Conservation (phyloP, 2,888 invertebrate species). For the Patella depressa region DNA sequence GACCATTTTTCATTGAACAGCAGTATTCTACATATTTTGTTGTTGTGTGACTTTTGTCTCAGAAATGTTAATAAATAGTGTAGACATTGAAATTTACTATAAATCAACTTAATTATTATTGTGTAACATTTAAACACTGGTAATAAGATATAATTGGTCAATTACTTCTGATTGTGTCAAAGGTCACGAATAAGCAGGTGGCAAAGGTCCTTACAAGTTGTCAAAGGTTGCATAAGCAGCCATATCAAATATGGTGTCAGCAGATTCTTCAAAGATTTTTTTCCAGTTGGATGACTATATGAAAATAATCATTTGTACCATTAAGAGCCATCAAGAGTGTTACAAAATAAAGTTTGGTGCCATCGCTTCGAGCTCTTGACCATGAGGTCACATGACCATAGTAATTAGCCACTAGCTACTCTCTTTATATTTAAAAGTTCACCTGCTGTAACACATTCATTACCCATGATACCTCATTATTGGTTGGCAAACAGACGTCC, state of each 20-base stretch:
- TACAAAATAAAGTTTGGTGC: neutral
- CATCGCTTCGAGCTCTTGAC: neutral
- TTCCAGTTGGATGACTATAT: neutral
- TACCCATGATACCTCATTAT: constrained; percentile 10
- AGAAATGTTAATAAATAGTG: too few relatives aligned
- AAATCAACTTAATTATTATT: too few relatives aligned
- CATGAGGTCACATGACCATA: constrained; percentile 3
- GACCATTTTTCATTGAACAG: too few relatives aligned
- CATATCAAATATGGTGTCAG: too few relatives aligned
- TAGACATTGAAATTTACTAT: too few relatives aligned
- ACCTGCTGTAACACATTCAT: neutral
- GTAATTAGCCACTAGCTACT: constrained; percentile 1
- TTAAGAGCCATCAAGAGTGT: neutral
- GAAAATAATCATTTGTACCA: neutral
- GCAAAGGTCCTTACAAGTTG: neutral
- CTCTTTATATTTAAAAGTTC: neutral
- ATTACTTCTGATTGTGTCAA: neutral
- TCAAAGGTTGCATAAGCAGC: neutral
- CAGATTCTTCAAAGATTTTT: neutral
- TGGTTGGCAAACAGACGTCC: neutral
- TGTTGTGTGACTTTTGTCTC: too few relatives aligned
- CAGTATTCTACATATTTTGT: too few relatives aligned
- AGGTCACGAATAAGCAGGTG: constrained; percentile 4
- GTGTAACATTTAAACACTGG: too few relatives aligned
- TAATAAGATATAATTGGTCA: too few relatives aligned